phyloP scores from a whole-genome alignment of 2,888 invertebrate species.

The Cordilura impudica region DNA sequence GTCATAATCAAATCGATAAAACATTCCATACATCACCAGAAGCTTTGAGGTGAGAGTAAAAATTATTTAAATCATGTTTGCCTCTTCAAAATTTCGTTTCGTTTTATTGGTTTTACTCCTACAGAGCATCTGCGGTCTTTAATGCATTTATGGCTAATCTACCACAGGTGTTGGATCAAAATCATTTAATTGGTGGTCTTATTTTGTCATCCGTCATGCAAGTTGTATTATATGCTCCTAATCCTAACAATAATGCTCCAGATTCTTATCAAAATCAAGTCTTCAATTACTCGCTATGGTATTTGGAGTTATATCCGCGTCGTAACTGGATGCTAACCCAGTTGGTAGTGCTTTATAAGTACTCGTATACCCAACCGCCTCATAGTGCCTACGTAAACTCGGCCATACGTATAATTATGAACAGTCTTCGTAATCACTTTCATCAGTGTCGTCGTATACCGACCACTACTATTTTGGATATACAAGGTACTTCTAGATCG shows the following conservation, averaged over 20 bases:
- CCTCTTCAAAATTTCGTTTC: not conserved
- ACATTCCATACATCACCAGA: slow-evolving; percentile 94
- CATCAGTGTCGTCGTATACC: slow-evolving; percentile 93
- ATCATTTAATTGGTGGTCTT: slow-evolving; percentile 94
- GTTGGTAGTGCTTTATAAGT: slow-evolving; percentile 96
- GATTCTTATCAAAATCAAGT: slow-evolving; percentile 81
- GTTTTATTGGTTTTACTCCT: slow-evolving; percentile 50
- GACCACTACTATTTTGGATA: slow-evolving; percentile 86
- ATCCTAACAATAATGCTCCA: slow-evolving; percentile 82
- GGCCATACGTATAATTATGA: slow-evolving; percentile 92
- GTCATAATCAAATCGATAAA: slow-evolving; percentile 94
- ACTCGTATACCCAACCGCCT: slow-evolving; percentile 86
- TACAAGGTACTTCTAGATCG: slow-evolving; percentile 78
- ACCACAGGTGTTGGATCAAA: slow-evolving; percentile 96
- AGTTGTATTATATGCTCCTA: slow-evolving; percentile 89
- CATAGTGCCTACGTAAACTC: slow-evolving; percentile 86
- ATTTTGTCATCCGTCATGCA: slow-evolving; percentile 91
- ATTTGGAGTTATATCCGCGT: slow-evolving; percentile 90
- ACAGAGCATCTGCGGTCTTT: slow-evolving; percentile 93
- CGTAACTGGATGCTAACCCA: slow-evolving; percentile 96
- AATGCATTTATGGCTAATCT: slow-evolving; percentile 96
- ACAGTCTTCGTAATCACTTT: slow-evolving; percentile 85
- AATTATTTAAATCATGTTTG: not conserved
- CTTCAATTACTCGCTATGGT: slow-evolving; percentile 89
- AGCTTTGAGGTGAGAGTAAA: slow-evolving; percentile 83